Evolutionary conservation across 2,888 invertebrate genomes (phyloP).

Genomic region (Pyrrhia umbra): DNA sequence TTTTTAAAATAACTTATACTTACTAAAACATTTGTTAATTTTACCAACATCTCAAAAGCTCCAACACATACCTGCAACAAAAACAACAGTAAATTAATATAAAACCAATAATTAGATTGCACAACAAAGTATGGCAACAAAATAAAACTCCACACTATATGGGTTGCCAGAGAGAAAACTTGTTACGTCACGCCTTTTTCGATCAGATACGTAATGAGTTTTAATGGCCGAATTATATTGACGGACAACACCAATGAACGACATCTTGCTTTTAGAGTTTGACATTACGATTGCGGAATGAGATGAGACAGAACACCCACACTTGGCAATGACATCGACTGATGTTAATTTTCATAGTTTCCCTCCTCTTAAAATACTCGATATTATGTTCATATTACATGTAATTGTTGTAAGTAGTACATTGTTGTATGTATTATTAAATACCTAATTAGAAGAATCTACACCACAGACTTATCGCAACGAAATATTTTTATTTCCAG

Average conservation of each 20-base stretch:
- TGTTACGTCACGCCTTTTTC: constrained; percentile 55
- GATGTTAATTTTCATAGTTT: too few relatives aligned
- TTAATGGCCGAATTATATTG: constrained; percentile 49
- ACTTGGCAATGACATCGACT: too few relatives aligned
- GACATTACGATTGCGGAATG: constrained; percentile 7
- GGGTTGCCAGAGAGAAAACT: constrained; percentile 54
- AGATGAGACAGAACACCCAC: constrained; percentile 11
- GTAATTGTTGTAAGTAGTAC: too few relatives aligned
- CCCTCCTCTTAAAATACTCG: too few relatives aligned
- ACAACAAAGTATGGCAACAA: constrained; percentile 44
- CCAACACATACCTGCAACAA: constrained; percentile 60
- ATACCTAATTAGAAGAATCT: too few relatives aligned
- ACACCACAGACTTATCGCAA: too few relatives aligned
- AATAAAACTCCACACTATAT: constrained; percentile 32
- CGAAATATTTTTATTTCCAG: too few relatives aligned
- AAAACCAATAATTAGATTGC: constrained; percentile 49
- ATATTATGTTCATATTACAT: too few relatives aligned
- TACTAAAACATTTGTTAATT: constrained; percentile 8
- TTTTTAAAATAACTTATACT: too few relatives aligned
- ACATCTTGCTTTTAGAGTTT: constrained; percentile 32
- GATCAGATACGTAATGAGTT: constrained; percentile 58
- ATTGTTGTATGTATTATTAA: too few relatives aligned
- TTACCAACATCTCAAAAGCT: constrained; percentile 29
- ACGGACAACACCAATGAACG: constrained; percentile 46
- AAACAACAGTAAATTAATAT: constrained; percentile 51